Conservation (phyloP, 2,113 vertebrate species). For the Epinephelus fuscoguttatus region DNA sequence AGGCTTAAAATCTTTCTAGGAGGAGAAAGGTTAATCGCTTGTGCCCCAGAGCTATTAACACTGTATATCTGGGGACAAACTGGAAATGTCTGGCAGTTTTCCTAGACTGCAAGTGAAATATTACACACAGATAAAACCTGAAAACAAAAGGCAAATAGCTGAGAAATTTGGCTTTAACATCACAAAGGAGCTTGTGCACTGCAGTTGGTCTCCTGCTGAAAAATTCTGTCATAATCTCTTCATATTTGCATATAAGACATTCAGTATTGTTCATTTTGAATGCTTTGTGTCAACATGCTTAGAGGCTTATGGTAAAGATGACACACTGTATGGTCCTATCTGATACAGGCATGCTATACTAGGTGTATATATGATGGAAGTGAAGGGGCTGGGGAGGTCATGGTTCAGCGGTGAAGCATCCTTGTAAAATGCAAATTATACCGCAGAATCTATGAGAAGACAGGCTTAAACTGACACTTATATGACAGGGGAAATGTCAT, state of each 20-base stretch:
- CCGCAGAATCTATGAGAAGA: conserved; percentile 25
- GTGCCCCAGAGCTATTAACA: not conserved
- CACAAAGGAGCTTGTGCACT: not conserved
- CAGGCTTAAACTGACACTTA: conserved; percentile 32
- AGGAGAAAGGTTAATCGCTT: not conserved
- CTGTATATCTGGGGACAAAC: not conserved
- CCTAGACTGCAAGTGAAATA: not conserved
- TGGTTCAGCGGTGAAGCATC: conserved; percentile 20
- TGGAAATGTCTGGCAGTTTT: conserved; percentile 14
- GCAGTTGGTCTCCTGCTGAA: not conserved
- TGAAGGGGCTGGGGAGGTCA: not conserved
- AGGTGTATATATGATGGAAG: conserved; percentile 13
- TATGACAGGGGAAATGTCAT: conserved; percentile 25
- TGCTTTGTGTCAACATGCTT: not conserved
- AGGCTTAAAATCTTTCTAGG: not conserved
- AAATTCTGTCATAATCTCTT: not conserved
- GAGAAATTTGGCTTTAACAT: not conserved
- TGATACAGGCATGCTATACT: not conserved
- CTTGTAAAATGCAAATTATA: conserved; percentile 53
- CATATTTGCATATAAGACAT: not conserved
- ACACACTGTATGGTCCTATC: not conserved
- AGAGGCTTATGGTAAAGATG: not conserved
- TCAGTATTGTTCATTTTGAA: not conserved
- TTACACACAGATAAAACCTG: not conserved
- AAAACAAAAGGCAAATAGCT: conserved; percentile 18